Evolutionary conservation across 1,140 invertebrate species (phyloP).

Genomic region (Drosophila truncata): DNA sequence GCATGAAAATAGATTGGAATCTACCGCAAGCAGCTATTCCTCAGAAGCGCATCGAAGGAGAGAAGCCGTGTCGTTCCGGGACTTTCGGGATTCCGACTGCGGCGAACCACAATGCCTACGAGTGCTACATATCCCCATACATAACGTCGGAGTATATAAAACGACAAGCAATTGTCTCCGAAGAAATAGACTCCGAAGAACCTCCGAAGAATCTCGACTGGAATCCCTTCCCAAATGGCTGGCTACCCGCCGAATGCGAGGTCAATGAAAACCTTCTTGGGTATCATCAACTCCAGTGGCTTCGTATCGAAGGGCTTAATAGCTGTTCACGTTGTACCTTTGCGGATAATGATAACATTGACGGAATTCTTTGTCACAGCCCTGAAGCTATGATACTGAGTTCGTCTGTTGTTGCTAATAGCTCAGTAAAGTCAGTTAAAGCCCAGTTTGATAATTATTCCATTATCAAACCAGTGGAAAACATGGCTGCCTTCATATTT

Average conservation of each 20-base stretch:
- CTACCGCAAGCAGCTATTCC: not conserved
- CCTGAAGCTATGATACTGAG: not conserved
- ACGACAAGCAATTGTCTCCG: not conserved
- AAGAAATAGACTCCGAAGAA: not conserved
- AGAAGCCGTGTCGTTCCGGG: not conserved
- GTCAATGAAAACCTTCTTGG: not conserved
- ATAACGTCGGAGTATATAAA: conserved; percentile 1
- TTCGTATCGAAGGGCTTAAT: not conserved
- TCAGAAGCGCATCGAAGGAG: not conserved
- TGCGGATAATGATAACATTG: not conserved
- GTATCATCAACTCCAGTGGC: not conserved
- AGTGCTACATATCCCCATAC: conserved; percentile 2
- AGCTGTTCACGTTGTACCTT: not conserved
- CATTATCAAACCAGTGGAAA: too few species aligned
- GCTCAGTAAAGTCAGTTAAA: not conserved
- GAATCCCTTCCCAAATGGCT: not conserved
- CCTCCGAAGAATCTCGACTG: not conserved
- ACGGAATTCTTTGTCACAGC: not conserved
- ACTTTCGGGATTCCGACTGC: conserved; percentile 1
- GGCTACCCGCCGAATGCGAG: not conserved
- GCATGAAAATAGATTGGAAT: not conserved
- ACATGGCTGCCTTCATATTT: not conserved
- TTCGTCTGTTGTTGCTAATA: not conserved
- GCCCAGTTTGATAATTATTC: not conserved
- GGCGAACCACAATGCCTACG: not conserved